These are phyloP conservation scores for Polymixis lichenea DNA, from an alignment of 2,888 invertebrate genomes.

Conservation along the genomic window DNA sequence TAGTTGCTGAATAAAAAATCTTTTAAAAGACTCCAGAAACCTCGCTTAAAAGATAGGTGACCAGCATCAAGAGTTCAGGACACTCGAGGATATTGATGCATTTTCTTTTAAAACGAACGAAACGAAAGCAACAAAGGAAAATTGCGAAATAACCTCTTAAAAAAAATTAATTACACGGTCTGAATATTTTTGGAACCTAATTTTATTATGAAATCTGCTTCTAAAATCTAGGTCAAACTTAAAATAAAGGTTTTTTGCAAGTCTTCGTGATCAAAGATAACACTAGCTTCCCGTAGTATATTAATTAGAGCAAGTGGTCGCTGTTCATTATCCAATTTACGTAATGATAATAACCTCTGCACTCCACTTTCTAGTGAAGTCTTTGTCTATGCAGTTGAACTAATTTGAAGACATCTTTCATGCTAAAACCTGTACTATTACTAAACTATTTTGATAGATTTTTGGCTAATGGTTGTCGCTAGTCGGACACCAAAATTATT, in stretches of 20 bases:
- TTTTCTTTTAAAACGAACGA: conserved; percentile 11
- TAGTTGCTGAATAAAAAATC: not conserved
- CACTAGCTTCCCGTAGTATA: conserved; percentile 39
- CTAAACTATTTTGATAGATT: too few species aligned
- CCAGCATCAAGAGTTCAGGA: not conserved
- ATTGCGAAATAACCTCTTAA: conserved; percentile 22
- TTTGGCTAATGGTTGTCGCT: not conserved
- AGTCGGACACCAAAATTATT: not conserved
- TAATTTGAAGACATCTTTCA: not conserved
- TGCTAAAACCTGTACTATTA: not conserved
- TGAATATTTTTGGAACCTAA: conserved; percentile 12
- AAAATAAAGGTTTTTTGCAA: conserved; percentile 34
- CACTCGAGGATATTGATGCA: not conserved
- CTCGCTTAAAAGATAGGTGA: not conserved
- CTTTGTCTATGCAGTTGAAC: conserved; percentile 39
- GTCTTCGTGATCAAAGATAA: conserved; percentile 27
- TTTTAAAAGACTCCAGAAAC: not conserved
- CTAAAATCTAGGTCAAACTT: conserved; percentile 40
- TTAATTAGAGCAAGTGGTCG: conserved; percentile 57
- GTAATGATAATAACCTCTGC: conserved; percentile 54
- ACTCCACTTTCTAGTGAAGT: conserved; percentile 57
- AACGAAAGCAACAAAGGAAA: conserved; percentile 10
- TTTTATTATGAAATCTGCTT: conserved; percentile 29
- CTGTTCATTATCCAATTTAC: conserved; percentile 65
- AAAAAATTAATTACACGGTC: conserved; percentile 30